Base-by-base conservation (phyloP, 1,140 invertebrate genomes). In the Ruditapes philippinarum region DNA sequence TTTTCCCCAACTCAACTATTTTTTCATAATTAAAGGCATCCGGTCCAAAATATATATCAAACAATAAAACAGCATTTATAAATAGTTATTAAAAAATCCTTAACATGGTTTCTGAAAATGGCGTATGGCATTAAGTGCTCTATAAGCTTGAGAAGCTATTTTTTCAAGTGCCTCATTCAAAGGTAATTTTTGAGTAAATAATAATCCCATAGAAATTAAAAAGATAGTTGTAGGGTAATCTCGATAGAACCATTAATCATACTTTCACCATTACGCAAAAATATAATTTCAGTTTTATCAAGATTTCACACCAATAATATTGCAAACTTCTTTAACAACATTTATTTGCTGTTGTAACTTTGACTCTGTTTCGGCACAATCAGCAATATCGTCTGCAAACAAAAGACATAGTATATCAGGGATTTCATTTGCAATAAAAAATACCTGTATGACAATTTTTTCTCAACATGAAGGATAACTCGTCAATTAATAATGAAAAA, bases 401-500 rank as follows among this genome's bases (percentile, higher is more conserved):
- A 81, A 57, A 14, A 81, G 57, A 65, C 25, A 81, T n/a, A 81
- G 38, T 33, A 81, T 81, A 36, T 81, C 51, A 38, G 49, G 49
- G 33, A 81, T 81, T 60, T 31, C n/a, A 57, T 81, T 81, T 31
- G 51, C 38, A 81, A 81, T 62, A 81, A 81, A n/a, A 87, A 31
- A 78, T 65, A 22, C 84, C 84, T 3, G 33, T 0, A 4, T 31
- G n/a, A n/a, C 38, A 83, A 14, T 51, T 65, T 28, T n/a, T 7
- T 19, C 22, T 78, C 17, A 65, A 38, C 22, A 36, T 45, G 3
- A 65, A 22, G 7, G 7, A 4, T 51, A 62, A 38, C 36, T 78
- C 36, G n/a, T 87, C 57, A 4, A 87, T 79, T 28, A 60, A 87
- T 25, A 87, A n/a, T 40, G 73, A 7, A n/a, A 65, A 78, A 12